Evolutionary conservation across 2,888 invertebrate species (phyloP).

Genomic region (Plagodis pulveraria): DNA sequence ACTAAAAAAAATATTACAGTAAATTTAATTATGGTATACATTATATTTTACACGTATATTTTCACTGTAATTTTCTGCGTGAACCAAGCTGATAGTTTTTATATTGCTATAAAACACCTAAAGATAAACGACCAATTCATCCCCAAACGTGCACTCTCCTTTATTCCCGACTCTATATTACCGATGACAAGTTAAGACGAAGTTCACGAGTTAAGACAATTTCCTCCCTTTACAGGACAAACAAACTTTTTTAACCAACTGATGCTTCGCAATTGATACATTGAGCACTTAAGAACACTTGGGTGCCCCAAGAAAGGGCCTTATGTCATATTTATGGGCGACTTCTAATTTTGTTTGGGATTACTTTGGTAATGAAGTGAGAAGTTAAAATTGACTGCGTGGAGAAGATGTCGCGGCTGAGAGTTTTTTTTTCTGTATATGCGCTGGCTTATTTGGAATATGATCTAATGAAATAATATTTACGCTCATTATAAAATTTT

Average conservation of each 20-base stretch:
- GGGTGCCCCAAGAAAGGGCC: constrained; percentile 34
- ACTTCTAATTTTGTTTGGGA: constrained; percentile 37
- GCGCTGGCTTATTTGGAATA: too few species aligned
- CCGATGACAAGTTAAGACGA: constrained; percentile 63
- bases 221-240: constrained; percentile 36
- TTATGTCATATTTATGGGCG: constrained; percentile 35
- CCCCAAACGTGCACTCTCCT: constrained; percentile 32
- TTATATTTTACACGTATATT: too few species aligned
- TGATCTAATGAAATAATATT: too few species aligned
- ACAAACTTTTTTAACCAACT: constrained; percentile 60
- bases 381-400: constrained; percentile 2
- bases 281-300: constrained; percentile 65
- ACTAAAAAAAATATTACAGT: too few species aligned
- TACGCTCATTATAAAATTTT: too few species aligned
- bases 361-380: constrained; percentile 35
- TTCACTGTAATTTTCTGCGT: too few species aligned
- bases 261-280: constrained; percentile 66
- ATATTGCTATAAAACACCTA: neutral
- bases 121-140: constrained; percentile 7
- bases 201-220: constrained; percentile 55
- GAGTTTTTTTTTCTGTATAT: too few species aligned
- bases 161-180: constrained; percentile 53
- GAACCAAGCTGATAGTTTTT: too few species aligned
- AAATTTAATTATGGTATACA: too few species aligned
- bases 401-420: neutral